A percentile compares a stretch with the other conserved stretches of the same genome.
These are phyloP conservation scores for Podargus strigoides DNA, from an alignment of 2,797 vertebrate genomes.

Conservation along the genomic window DNA sequence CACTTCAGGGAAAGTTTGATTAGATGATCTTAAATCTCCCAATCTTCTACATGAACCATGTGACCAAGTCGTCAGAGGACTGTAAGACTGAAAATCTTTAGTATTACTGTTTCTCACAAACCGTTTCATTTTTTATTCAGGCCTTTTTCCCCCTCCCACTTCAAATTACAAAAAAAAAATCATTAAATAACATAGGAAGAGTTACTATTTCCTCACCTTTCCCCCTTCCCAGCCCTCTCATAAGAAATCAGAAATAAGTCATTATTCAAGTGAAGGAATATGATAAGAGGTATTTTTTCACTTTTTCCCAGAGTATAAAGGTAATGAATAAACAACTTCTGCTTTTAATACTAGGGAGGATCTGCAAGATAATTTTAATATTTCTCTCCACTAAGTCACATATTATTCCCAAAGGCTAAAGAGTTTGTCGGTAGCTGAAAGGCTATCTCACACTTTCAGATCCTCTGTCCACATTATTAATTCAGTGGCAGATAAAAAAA, in stretches of 20 bases:
- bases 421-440: not conserved
- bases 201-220: not conserved
- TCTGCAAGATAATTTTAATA: not conserved
- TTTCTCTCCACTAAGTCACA: not conserved
- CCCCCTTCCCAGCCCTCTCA: not conserved
- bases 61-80: not conserved
- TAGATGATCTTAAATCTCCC: not conserved
- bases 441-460: not conserved
- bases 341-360: not conserved
- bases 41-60: not conserved
- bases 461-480: not conserved
- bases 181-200: not conserved
- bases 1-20: not conserved
- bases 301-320: not conserved
- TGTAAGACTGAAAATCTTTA: not conserved
- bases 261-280: not conserved
- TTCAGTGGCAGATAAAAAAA: not conserved
- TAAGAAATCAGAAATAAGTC: not conserved
- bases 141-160: rapidly evolving
- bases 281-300: not conserved
- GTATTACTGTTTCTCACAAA: not conserved
- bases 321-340: not conserved
- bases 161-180: not conserved
- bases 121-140: not conserved
- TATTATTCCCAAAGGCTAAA: not conserved